A percentile compares a stretch with the other conserved stretches of the same genome.
Evolutionary conservation across 2,113 vertebrate species (phyloP).

Genomic region (Gnathonemus echidnorhynchus): DNA sequence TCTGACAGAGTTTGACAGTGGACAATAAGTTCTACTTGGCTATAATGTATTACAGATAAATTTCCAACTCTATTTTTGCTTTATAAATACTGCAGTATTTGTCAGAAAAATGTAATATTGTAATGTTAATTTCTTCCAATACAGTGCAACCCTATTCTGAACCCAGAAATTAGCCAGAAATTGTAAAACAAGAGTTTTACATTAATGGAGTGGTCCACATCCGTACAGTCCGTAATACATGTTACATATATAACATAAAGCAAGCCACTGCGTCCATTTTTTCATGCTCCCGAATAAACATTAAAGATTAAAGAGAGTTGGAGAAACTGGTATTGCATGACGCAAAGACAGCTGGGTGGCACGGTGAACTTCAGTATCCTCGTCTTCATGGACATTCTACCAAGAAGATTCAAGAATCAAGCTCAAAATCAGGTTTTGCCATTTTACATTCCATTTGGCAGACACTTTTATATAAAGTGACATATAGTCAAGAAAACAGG

Average conservation of each 20-base stretch:
- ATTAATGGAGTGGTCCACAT: neutral
- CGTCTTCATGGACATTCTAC: constrained; percentile 26
- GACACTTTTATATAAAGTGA: neutral
- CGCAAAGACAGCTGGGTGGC: constrained; percentile 19
- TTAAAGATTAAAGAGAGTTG: neutral
- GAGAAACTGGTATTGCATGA: neutral
- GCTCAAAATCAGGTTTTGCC: neutral
- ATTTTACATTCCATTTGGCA: neutral
- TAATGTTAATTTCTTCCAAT: neutral
- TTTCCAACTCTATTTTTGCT: neutral
- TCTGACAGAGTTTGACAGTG: neutral
- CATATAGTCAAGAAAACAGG: neutral
- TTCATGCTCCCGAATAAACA: neutral
- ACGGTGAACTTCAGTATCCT: constrained; percentile 11
- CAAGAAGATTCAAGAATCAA: neutral
- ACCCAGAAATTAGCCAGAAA: neutral
- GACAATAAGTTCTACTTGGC: neutral
- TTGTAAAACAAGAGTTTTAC: neutral
- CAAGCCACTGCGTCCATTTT: neutral
- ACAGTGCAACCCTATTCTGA: neutral
- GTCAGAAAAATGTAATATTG: neutral
- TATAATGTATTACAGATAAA: neutral
- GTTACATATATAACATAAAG: neutral
- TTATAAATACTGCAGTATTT: neutral
- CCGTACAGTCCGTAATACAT: neutral